Base-by-base conservation (phyloP, 2,113 vertebrate species). In the Calonectris borealis region DNA sequence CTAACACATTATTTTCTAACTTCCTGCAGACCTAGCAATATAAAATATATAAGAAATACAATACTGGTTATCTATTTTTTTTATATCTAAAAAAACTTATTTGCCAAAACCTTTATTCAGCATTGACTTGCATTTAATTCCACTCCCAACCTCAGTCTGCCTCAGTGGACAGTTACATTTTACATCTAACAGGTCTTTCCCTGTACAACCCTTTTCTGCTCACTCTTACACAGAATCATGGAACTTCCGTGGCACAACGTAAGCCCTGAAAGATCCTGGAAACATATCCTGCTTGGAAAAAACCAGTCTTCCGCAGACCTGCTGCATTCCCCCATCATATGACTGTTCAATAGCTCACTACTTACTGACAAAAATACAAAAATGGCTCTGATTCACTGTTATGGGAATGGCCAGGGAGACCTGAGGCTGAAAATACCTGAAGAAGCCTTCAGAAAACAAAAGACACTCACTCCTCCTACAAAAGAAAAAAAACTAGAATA, bases 241-340 rank as follows among this genome's bases (percentile, higher is more conserved):
- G 34, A 65, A n/a, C 44, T 78, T 44, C 25, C 75, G 16, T 2
- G 61, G 51, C n/a, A 58, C 22, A 49, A 91, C 88, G 29, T 9
- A 27, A 86, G 6, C 6, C 64, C 26, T 25, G 27, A 89, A 86
- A 61, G 38, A 69, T 57, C 7, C 7, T n/a, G 19, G 38, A 26
- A 70, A 36, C 17, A 55, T 46, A 11, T 44, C 29, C 8, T 54
- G 11, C 14, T 69, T 42, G 11, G 16, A 26, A 70, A 79, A 71
- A 58, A 3, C 0, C 2, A 12, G 4, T 25, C 22, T 69, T 83
- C 29, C 1, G 1, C 0, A 3, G 22, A 49, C 7, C 6, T 66
- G 17, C 11, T 54, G 20, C 31, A 36, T 68, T 78, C 36, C 6
- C 12, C 16, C 60, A 31, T 13, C 18, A 6, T 16, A 16, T 26